Evolutionary conservation across 2,888 invertebrate species (phyloP), one percentile per base, ranked within the genome.

Genomic region (Catocala nupta): DNA sequence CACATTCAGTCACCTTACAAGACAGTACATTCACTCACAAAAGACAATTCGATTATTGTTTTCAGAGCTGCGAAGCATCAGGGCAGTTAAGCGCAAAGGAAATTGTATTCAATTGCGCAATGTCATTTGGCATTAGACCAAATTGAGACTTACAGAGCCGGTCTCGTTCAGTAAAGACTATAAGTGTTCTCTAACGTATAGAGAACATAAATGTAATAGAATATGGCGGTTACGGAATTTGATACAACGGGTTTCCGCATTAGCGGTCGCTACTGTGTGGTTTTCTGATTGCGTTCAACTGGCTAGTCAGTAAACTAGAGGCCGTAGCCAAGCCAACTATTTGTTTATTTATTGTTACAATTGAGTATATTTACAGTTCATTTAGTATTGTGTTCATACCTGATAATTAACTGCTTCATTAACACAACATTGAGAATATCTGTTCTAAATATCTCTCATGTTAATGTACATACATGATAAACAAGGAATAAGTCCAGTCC

Each of bases 81-180:
- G 39, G 44, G 45, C 56, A 56, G 59, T 59, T 63, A 63, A 65
- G 53, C 36, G 39, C 47, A 54, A 50, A 64, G 73, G 71, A 71
- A 72, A 78, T 73, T 71, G 78, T 78, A 76, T 81, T 80, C 78
- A 80, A 84, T 81, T 68, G 73, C 63, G 52, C 71, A 70, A 77
- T 80, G 73, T 80, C 77, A 74, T 81, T 85, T 83, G 82, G 84
- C 85, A 76, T 80, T 81, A 81, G 62, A 79, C 82, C 82, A 85
- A 85, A 81, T 79, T 75, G 80, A 71, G 75, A 77, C 71, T 70
- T 73, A 73, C 70, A 57, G 65, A 70, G 63, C 55, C 64, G 62
- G 60, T 72, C n/a, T 61, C 58, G 59, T 58, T 73, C 53, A 10
- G 34, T 70, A 56, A 67, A 65, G 25, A 73, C 71, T 49, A 63